Percentiles rank a stretch among this genome's conserved stretches.
phyloP scores from a whole-genome alignment of 2,113 vertebrate species.

The Myanophis thanlyinensis region DNA sequence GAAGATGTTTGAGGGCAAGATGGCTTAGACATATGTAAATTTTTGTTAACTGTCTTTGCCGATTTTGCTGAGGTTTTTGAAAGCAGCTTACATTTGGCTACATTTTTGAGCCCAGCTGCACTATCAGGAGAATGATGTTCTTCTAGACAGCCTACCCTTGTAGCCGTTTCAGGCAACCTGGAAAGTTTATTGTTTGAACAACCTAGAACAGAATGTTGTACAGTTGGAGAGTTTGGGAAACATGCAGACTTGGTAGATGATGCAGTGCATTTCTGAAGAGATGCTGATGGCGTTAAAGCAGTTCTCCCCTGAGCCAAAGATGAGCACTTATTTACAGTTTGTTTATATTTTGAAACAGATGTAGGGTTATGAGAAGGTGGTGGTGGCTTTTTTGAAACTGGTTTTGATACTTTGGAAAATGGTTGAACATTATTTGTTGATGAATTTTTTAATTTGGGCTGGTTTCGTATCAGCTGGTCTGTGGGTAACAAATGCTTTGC shows the following conservation, averaged over 20 bases:
- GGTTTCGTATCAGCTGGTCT: not conserved
- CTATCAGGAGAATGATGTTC: slow-evolving; percentile 30
- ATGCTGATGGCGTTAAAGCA: slow-evolving; percentile 68
- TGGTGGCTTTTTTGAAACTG: slow-evolving; percentile 48
- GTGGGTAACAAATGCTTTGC: not conserved
- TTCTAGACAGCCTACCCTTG: slow-evolving; percentile 38
- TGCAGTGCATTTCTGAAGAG: slow-evolving; percentile 71
- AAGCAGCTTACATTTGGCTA: slow-evolving; percentile 10
- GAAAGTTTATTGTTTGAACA: slow-evolving; percentile 39
- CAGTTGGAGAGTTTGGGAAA: slow-evolving; percentile 18
- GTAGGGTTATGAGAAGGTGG: not conserved
- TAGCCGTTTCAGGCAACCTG: slow-evolving; percentile 30
- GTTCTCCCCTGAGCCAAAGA: slow-evolving; percentile 49
- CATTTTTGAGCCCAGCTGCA: slow-evolving; percentile 15
- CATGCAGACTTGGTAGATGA: slow-evolving; percentile 61
- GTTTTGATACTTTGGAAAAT: slow-evolving; percentile 51
- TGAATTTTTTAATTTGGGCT: slow-evolving; percentile 57
- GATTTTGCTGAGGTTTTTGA: slow-evolving; percentile 17
- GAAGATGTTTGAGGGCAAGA: slow-evolving; percentile 49
- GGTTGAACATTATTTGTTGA: slow-evolving; percentile 22
- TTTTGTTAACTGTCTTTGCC: slow-evolving; percentile 22
- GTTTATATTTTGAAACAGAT: slow-evolving; percentile 48
- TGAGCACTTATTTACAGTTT: slow-evolving; percentile 44
- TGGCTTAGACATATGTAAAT: slow-evolving; percentile 34
- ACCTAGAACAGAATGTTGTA: not conserved